Base-by-base conservation (phyloP, 2,797 vertebrate genomes). In the Dermochelys coriacea region DNA sequence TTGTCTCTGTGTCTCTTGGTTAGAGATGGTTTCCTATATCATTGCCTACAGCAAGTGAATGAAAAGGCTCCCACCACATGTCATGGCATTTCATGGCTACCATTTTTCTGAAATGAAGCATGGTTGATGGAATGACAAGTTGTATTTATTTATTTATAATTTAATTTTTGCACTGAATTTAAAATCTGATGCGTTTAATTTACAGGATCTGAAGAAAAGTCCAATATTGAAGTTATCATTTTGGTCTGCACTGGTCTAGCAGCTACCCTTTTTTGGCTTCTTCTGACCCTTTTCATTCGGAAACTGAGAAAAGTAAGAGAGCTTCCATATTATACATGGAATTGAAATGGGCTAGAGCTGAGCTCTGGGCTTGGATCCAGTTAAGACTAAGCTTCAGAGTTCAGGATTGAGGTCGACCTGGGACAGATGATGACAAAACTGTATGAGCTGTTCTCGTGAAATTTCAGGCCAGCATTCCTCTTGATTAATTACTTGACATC, bases 231-330 rank as follows among this genome's bases (percentile, higher is more conserved):
- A 97, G 99, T 99, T 50, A 99, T 99, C 95, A 99, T 99, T 85
- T 96, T 99, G 97, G 99, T 99, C 92, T 99, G 98, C 92, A 99
- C 99, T 0, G 99, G 99, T 54, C 98, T 99, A 47, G 99, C 98
- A 4, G 99, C 99, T 45, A 99, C 99, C 0, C 99, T 99, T 97
- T 99, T 99, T 97, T 99, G 99, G 99, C 98, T 99, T 59, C 99
- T 99, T 95, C 98, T 99, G 45, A 99, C 99, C 80, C 98, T 99
- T 18, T 99, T 99, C 96, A 99, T 99, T 75, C 98, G 99, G 86
- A 99, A 99, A 90, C 98, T 99, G 15, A 98, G 99, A 95, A 99
- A 99, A 98, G 99, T 99, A 97, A 98, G 96, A 85, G 71, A 55
- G 21, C 29, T 81, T 57, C n/a, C 6, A 0, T 0, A 8, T 2